Evolutionary conservation across 2,888 invertebrate genomes (phyloP).

Genomic region (Lamellibrachia columna): DNA sequence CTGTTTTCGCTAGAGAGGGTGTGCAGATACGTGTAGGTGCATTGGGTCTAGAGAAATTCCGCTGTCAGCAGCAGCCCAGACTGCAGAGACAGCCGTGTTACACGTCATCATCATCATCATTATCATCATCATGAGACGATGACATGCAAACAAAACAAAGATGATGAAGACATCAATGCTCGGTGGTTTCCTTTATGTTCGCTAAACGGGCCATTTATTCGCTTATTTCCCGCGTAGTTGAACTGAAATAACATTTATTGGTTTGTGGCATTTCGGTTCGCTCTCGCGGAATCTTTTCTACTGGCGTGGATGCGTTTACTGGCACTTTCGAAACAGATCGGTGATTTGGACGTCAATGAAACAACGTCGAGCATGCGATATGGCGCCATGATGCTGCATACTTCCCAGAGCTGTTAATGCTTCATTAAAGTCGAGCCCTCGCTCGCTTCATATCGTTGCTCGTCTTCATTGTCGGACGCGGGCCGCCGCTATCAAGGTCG

Average conservation of each 20-base stretch:
- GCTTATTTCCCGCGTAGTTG: not conserved
- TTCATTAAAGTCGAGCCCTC: not conserved
- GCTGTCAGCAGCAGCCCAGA: too few species aligned
- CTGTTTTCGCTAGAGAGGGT: too few species aligned
- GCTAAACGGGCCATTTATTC: not conserved
- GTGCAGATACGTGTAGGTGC: too few species aligned
- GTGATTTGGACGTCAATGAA: constrained; percentile 7
- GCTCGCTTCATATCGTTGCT: not conserved
- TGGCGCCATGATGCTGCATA: not conserved
- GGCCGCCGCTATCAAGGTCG: not conserved
- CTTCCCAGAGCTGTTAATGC: not conserved
- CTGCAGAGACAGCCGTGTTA: too few species aligned
- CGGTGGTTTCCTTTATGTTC: too few species aligned
- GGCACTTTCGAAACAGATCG: not conserved
- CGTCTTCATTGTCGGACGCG: not conserved
- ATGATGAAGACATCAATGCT: too few species aligned
- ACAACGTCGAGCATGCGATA: not conserved
- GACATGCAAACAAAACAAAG: too few species aligned
- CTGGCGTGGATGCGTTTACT: not conserved
- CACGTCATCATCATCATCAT: too few species aligned
- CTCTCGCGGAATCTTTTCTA: not conserved
- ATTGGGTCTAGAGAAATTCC: too few species aligned
- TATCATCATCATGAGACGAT: too few species aligned
- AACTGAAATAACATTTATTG: not conserved
- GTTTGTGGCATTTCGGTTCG: not conserved